Evolutionary conservation across 2,113 vertebrate genomes (phyloP).

Genomic region (Equus przewalskii): DNA sequence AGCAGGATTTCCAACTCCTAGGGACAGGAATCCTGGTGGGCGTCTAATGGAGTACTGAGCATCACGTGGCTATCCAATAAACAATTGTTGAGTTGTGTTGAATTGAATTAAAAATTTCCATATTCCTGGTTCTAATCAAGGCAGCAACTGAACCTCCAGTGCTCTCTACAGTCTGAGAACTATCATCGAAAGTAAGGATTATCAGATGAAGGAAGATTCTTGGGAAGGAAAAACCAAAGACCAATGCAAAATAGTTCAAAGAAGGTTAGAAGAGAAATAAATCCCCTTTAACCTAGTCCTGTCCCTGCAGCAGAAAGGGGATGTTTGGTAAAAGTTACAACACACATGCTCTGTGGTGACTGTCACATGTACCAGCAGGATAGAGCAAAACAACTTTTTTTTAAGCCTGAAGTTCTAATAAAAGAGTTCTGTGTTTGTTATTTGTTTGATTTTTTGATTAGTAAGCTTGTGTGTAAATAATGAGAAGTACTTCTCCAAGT

Average conservation of each 20-base stretch:
- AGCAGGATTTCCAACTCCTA: background rate
- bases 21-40: background rate
- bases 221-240: background rate
- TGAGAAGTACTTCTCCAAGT: background rate
- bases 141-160: background rate
- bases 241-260: background rate
- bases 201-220: background rate
- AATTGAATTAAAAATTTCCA: background rate
- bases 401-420: conserved; percentile 11
- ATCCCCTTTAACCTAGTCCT: background rate
- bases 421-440: conserved; percentile 22
- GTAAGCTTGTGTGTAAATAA: background rate
- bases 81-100: background rate
- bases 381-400: background rate
- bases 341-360: background rate
- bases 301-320: background rate
- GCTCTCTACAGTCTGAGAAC: background rate
- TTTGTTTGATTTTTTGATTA: background rate
- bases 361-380: conserved; percentile 18
- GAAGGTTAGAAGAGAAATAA: background rate
- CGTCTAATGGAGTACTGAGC: background rate
- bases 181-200: background rate
- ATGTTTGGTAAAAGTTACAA: background rate
- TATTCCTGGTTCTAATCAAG: background rate
- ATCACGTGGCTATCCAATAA: background rate